Conservation (phyloP, 2,113 vertebrate genomes). For the Condylura cristata region DNA sequence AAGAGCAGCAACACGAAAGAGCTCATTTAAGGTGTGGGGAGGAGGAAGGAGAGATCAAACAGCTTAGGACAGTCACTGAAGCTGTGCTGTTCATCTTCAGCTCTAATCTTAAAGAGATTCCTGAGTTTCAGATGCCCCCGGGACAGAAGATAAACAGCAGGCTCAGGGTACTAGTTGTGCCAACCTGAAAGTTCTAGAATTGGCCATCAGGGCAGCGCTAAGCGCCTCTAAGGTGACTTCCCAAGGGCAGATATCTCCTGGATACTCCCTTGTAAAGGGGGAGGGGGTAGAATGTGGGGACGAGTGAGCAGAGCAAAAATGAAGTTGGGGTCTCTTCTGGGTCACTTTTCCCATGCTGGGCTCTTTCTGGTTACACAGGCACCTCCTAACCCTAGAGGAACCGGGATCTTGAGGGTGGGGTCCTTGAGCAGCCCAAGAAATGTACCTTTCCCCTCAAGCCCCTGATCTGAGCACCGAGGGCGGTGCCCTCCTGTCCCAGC, state of each 20-base stretch:
- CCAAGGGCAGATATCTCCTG: not conserved
- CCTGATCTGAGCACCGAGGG: not conserved
- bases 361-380: not conserved
- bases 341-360: not conserved
- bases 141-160: not conserved
- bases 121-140: not conserved
- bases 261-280: not conserved
- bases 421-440: not conserved
- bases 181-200: not conserved
- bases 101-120: not conserved
- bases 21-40: fast-evolving
- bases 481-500: fast-evolving
- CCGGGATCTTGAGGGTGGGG: not conserved
- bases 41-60: fast-evolving
- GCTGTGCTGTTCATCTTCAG: not conserved
- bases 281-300: not conserved
- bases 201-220: not conserved
- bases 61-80: not conserved
- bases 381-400: not conserved
- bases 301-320: not conserved
- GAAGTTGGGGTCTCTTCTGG: not conserved
- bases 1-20: not conserved
- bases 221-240: not conserved
- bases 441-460: not conserved
- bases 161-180: not conserved